These are phyloP conservation scores for Morus bassanus DNA, from an alignment of 2,797 vertebrate species.

Conservation along the genomic window DNA sequence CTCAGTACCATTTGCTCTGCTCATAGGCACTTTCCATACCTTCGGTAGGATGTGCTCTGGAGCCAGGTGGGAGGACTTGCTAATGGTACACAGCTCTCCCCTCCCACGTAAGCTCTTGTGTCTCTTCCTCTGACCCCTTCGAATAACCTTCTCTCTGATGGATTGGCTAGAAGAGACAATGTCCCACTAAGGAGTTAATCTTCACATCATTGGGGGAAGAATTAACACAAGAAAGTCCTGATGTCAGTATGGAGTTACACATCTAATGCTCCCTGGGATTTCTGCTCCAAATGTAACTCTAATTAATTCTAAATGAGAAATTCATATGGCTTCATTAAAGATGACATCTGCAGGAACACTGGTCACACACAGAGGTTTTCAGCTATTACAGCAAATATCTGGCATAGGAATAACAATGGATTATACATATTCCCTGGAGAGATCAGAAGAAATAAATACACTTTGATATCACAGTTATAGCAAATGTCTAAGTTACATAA, in stretches of 20 bases:
- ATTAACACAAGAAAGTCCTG: background rate
- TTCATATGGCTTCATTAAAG: slow-evolving; percentile 19
- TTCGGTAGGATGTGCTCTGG: background rate
- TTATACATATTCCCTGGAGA: background rate
- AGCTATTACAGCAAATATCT: background rate
- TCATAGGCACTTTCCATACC: background rate
- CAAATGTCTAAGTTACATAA: background rate
- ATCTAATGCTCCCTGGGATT: slow-evolving; percentile 9
- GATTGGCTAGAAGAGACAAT: background rate
- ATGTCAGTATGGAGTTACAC: background rate
- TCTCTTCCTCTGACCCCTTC: background rate
- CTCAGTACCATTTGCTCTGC: background rate
- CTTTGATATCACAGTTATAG: background rate
- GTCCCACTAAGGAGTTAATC: background rate
- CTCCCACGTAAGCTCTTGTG: background rate
- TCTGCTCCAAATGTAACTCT: slow-evolving; percentile 19
- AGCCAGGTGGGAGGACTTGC: background rate
- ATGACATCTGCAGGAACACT: background rate
- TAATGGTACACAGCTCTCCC: background rate
- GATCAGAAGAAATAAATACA: slow-evolving; percentile 42
- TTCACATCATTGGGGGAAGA: background rate
- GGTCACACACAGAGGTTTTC: background rate
- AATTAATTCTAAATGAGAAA: slow-evolving; percentile 57
- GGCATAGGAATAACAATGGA: slow-evolving; percentile 27
- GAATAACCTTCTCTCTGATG: background rate